phyloP scores from a whole-genome alignment of 2,888 invertebrate species.

The Lysandra coridon region DNA sequence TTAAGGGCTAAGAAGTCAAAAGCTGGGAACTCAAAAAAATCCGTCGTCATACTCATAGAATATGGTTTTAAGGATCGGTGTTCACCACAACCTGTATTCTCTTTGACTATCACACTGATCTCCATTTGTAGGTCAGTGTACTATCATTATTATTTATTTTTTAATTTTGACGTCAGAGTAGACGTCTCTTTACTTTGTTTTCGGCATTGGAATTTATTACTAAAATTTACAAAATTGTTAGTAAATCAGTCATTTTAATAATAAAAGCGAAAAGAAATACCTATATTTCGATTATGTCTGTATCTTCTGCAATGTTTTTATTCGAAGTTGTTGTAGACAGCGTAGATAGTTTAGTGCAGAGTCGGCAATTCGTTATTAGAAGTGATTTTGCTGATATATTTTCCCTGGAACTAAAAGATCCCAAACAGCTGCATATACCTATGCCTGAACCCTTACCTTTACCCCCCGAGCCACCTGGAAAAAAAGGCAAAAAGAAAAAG shows the following conservation, averaged over 20 bases:
- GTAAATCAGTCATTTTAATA: not conserved
- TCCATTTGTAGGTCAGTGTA: too few relatives aligned
- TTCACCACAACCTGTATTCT: too few relatives aligned
- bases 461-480: constrained; percentile 64
- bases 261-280: constrained; percentile 20
- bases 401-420: constrained; percentile 70
- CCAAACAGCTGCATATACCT: constrained; percentile 69
- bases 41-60: too few relatives aligned
- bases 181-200: not conserved
- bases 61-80: too few relatives aligned
- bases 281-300: constrained; percentile 59
- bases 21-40: too few relatives aligned
- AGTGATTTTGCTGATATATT: constrained; percentile 72
- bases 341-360: constrained; percentile 60
- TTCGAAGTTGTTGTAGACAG: constrained; percentile 71
- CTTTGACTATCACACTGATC: too few relatives aligned
- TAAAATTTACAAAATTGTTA: constrained; percentile 16
- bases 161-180: not conserved
- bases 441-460: constrained; percentile 70
- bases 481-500: constrained; percentile 56
- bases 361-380: constrained; percentile 59
- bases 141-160: not conserved
- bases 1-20: too few relatives aligned
- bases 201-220: not conserved
- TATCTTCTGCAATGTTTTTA: constrained; percentile 66